Base-by-base conservation (phyloP, 2,888 invertebrate genomes). In the Caenorhabditis sp. region DNA sequence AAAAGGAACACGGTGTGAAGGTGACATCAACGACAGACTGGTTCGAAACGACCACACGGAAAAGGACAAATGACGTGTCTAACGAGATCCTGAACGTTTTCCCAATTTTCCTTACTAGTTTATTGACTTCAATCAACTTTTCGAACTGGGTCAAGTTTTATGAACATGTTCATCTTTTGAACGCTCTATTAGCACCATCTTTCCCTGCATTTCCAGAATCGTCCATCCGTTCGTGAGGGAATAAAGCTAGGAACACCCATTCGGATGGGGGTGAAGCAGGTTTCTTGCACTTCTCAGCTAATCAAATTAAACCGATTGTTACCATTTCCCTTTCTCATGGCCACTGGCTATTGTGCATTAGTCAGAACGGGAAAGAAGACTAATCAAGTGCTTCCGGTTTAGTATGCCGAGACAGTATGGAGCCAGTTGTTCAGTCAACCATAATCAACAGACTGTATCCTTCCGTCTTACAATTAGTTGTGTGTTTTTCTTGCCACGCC, bases 211-310 rank as follows among this genome's bases (percentile, higher is more conserved):
- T 55, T 64, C 47, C 56, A 71, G 71, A 71, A 35, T 51, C 53
- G 55, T 32, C 62, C 55, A 64, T 44, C 64, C 28, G 62, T 71
- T 53, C 24, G n/a, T 62, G 55, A 51, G 44, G 44, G 44, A 64
- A 55, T 47, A 44, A n/a, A 4, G 32, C 5, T 4, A 47, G 20
- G 72, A 71, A 71, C 72, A 65, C 24, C 15, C 60, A 60, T 2
- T 60, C 51, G 55, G 2, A 26, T 67, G 32, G 32, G n/a, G 9
- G 9, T 72, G 64, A 50, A 74, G 47, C 74, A 74, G 74, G 74
- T 74, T 74, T 74, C 50, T 74, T 74, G 74, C 74, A 74, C 74
- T 74, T 74, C 53, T 53, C 64, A 72, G 65, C 74, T 74, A 74
- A 74, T 74, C 58, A 65, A 74, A 74, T 74, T 60, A 74, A 50